Percentiles rank a stretch among this genome's conserved stretches.
phyloP scores from a whole-genome alignment of 2,113 vertebrate genomes.

The Elachura formosa region DNA sequence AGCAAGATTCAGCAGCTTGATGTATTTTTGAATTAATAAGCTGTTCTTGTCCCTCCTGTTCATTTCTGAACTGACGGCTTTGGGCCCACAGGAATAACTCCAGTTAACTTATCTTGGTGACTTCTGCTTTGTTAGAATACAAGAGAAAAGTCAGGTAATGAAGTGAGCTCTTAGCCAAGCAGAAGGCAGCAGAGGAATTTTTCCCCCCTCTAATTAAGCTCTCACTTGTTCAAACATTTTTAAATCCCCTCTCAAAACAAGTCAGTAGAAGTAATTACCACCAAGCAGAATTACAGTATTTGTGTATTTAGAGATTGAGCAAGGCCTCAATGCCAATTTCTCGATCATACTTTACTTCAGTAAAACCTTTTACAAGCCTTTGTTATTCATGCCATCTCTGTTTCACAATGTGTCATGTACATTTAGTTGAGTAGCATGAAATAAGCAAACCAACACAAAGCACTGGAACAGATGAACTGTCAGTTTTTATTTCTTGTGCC shows the following conservation, averaged over 20 bases:
- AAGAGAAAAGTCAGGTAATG: background rate
- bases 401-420: background rate
- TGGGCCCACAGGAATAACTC: background rate
- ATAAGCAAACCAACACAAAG: slow-evolving; percentile 12
- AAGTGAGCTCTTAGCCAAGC: background rate
- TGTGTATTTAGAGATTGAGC: background rate
- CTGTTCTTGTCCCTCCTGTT: background rate
- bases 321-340: background rate
- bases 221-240: background rate
- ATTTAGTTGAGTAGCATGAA: slow-evolving; percentile 1
- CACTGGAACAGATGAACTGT: slow-evolving; percentile 34
- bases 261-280: background rate
- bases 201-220: background rate
- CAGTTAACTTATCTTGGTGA: background rate
- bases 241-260: background rate
- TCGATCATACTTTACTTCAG: background rate
- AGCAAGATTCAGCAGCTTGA: background rate
- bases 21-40: background rate
- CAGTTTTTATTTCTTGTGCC: slow-evolving; percentile 24
- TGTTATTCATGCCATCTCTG: background rate
- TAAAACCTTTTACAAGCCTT: background rate
- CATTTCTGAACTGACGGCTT: background rate
- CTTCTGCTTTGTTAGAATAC: background rate
- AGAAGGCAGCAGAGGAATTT: background rate
- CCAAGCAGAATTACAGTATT: background rate